phyloP scores from a whole-genome alignment of 2,797 vertebrate genomes.

The Malacoraja senta region DNA sequence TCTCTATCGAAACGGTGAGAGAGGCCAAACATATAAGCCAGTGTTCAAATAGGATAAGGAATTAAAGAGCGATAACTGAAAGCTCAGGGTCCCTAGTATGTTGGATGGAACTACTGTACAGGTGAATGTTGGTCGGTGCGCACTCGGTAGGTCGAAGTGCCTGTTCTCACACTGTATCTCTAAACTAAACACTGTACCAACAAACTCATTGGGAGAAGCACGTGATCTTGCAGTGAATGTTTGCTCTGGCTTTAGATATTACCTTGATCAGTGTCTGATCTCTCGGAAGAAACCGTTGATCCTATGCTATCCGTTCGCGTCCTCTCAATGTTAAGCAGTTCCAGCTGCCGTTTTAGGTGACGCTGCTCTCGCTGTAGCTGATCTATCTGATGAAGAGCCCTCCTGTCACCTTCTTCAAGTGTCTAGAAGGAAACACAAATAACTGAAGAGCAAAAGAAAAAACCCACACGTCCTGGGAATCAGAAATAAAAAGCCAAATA shows the following conservation, averaged over 20 bases:
- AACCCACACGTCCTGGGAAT: too few relatives aligned
- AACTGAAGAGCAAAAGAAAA: too few relatives aligned
- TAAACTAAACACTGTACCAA: neutral
- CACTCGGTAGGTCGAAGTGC: too few relatives aligned
- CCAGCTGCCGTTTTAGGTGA: conserved; percentile 82
- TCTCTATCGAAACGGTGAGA: too few relatives aligned
- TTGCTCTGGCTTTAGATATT: conserved; percentile 37
- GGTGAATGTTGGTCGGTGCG: too few relatives aligned
- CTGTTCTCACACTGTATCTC: too few relatives aligned
- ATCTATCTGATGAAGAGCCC: conserved; percentile 79
- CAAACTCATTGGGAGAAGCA: neutral
- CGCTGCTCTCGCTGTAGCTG: conserved; percentile 87
- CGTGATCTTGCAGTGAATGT: neutral
- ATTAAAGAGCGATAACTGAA: too few relatives aligned
- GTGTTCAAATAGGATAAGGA: too few relatives aligned
- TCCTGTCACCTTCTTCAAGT: conserved; percentile 81
- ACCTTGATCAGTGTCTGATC: conserved; percentile 87
- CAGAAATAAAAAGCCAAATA: too few relatives aligned
- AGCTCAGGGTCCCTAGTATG: too few relatives aligned
- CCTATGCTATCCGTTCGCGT: conserved; percentile 80
- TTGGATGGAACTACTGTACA: too few relatives aligned
- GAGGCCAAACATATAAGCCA: too few relatives aligned
- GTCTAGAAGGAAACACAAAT: conserved; percentile 55
- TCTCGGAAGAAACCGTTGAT: conserved; percentile 73
- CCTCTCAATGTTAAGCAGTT: conserved; percentile 83